Evolutionary conservation across 1,140 invertebrate genomes (phyloP).

Genomic region (Cryptotermes secundus): DNA sequence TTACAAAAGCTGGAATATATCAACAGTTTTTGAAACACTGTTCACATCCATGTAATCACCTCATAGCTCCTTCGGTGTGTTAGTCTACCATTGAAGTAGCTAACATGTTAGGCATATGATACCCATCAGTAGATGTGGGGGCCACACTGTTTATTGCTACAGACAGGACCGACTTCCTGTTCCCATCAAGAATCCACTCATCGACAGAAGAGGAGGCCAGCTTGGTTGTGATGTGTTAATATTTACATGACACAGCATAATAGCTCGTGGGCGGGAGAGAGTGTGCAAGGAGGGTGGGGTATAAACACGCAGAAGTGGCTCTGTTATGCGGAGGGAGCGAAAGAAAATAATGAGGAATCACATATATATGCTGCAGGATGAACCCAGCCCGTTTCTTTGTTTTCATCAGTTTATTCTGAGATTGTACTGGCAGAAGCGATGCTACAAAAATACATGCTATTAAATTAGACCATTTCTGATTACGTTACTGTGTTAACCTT

Average conservation of each 20-base stretch:
- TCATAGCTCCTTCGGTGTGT: neutral
- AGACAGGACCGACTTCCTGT: neutral
- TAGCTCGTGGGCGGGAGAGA: neutral
- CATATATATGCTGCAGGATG: too few relatives aligned
- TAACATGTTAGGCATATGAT: neutral
- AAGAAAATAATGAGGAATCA: too few relatives aligned
- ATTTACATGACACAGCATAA: neutral
- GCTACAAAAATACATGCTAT: too few relatives aligned
- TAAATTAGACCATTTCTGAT: too few relatives aligned
- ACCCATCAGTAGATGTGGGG: neutral
- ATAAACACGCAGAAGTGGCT: neutral
- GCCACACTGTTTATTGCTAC: neutral
- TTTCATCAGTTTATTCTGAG: too few relatives aligned
- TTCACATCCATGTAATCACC: neutral
- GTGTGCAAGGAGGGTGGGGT: too few relatives aligned
- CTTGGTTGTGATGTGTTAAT: neutral
- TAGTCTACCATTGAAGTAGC: too few relatives aligned
- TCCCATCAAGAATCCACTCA: slow-evolving; percentile 14
- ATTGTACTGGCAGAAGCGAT: too few relatives aligned
- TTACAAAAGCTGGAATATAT: neutral
- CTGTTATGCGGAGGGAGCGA: too few relatives aligned
- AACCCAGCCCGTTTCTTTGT: too few relatives aligned
- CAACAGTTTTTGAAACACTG: slow-evolving; percentile 15
- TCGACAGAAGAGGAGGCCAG: neutral
- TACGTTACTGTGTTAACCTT: too few relatives aligned